These are phyloP conservation scores for Cordilura impudica DNA, from an alignment of 2,888 invertebrate genomes.

Conservation along the genomic window DNA sequence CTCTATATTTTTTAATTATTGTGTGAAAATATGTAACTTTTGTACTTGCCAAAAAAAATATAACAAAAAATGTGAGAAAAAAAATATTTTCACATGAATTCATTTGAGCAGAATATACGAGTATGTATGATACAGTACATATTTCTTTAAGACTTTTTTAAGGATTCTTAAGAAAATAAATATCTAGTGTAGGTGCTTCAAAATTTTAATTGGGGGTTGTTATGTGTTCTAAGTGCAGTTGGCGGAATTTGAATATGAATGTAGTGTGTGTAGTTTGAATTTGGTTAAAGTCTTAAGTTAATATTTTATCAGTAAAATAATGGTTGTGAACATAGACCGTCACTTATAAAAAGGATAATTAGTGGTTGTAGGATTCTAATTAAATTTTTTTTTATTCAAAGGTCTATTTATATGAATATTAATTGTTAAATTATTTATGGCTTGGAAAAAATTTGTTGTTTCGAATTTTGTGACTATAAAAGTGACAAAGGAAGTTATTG, in stretches of 20 bases:
- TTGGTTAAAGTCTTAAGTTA: conserved; percentile 37
- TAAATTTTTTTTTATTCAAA: background rate
- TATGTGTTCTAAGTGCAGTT: background rate
- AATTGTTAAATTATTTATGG: conserved; percentile 27
- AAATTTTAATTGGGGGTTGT: conserved; percentile 26
- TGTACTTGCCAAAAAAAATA: conserved; percentile 32
- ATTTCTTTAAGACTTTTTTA: conserved; percentile 40
- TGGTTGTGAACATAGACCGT: conserved; percentile 35
- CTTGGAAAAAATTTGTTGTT: background rate
- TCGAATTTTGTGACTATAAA: too few species aligned
- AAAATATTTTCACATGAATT: conserved; percentile 73
- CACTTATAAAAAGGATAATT: conserved; percentile 57
- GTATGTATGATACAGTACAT: background rate
- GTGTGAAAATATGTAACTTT: conserved; percentile 61
- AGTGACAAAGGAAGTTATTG: too few species aligned
- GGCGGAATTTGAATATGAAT: conserved; percentile 4
- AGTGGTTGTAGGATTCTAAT: conserved; percentile 46
- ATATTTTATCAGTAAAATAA: conserved; percentile 48
- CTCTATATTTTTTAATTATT: conserved; percentile 57
- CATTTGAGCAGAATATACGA: conserved; percentile 68
- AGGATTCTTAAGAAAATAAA: conserved; percentile 44
- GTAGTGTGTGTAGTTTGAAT: conserved; percentile 19
- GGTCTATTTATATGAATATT: conserved; percentile 47
- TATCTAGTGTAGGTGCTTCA: conserved; percentile 23
- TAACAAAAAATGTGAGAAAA: too few species aligned